Evolutionary conservation across 2,797 vertebrate genomes (phyloP), one percentile per base, ranked within the genome.

Genomic region (Neosalanx taihuensis): DNA sequence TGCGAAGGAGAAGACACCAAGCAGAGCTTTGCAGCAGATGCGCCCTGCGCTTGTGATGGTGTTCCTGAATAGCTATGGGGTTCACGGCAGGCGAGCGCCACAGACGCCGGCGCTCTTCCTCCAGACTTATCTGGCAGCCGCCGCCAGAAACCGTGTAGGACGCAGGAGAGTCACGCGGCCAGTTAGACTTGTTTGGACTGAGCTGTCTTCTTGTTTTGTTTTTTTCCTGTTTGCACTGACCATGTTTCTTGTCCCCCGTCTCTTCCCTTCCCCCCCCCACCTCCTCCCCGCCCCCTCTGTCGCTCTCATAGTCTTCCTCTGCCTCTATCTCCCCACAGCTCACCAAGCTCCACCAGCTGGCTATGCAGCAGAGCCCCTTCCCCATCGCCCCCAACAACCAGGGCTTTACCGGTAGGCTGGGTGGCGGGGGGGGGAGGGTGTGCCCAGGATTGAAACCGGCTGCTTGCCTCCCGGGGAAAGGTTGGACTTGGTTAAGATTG

Each of bases 331-430:
- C 85, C 88, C 87, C 88, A 86, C 89, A 94, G 97, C 96, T 99
- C 90, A 99, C 96, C 91, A 99, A 99, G 92, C 95, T 99, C 90
- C 97, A 99, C 93, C 97, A 99, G 90, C 92, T 99, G 94, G 97
- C 97, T 81, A 99, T 99, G 97, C 97, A 99, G 94, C 97, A 98
- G 93, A 95, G 95, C 84, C 96, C 95, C 79, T 99, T 98, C 90
- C 96, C 96, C 73, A 93, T 99, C 85, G 94, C 96, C 82, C 90
- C 90, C 64, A 96, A 94, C 92, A 97, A 95, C 93, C 95, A 97
- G 87, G 97, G 97, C 91, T 99, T 97, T 90, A 96, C 96, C 93
- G 95, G 96, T 98, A 94, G 80, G 95, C 73, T 82, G 23, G 26
- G 30, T 29, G 18, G 1, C 26, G 7, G 5, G 35, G 46, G 3